Evolutionary conservation across 2,113 vertebrate genomes (phyloP), one percentile per base, ranked within the genome.

Genomic region (Bufo gargarizans): DNA sequence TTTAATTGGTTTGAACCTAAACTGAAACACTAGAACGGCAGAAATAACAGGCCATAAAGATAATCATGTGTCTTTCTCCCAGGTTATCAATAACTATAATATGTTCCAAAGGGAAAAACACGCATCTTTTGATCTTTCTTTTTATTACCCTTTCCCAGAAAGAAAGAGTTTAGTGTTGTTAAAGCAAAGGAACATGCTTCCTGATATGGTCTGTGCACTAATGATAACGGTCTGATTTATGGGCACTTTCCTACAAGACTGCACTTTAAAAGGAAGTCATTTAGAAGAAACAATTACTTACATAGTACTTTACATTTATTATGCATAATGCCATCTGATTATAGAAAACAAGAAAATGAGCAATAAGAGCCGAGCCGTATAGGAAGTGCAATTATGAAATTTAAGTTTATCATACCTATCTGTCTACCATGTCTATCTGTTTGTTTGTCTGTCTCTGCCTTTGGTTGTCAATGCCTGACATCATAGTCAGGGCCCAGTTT

Each of bases 201-300:
- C 50, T 72, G 72, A 59, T 74, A 74, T 59, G 58, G 55, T 74
- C 84, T 85, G 50, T 61, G 53, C 84, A 76, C 58, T 76, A 74
- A 85, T 74, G 83, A 85, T 76, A 84, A 72, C 84, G 49, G 33
- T 58, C 71, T 85, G 71, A 85, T 85, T 85, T 85, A 76, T 85
- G 55, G 71, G 53, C 71, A 76, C 71, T 85, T 85, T 85, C 71
- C 55, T 85, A 76, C 55, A 43, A 85, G 84, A 85, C 69, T 76
- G 69, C 71, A 72, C 84, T 84, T 85, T 85, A 85, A 85, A 85
- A 85, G 84, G 84, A 85, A 85, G 84, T 85, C 53, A 76, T 85
- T 85, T 76, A 58, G 67, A 85, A 61, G 84, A 85, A 76, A 85
- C 84, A 85, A 85, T 85, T 85, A 76, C 84, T 85, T 85, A 85